A percentile compares a stretch with the other conserved stretches of the same genome.
Evolutionary conservation across 2,113 vertebrate species (phyloP).

Genomic region (Menura novaehollandiae): DNA sequence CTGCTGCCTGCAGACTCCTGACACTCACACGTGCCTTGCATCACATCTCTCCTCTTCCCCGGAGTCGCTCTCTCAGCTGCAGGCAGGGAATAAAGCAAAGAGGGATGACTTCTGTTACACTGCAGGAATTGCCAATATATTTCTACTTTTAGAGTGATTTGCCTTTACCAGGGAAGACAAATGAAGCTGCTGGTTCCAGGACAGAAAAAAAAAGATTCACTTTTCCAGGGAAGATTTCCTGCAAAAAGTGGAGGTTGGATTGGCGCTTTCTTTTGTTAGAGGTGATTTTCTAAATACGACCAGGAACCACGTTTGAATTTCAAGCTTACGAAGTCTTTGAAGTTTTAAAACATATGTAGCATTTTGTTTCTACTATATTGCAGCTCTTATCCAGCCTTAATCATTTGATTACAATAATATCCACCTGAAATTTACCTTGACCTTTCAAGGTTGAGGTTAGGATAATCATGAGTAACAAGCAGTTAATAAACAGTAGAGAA

Average conservation of each 20-base stretch:
- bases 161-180: not conserved
- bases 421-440: not conserved
- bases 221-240: not conserved
- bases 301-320: not conserved
- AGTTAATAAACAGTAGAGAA: not conserved
- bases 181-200: not conserved
- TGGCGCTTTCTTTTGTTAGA: not conserved
- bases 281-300: not conserved
- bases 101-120: not conserved
- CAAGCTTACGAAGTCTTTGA: not conserved
- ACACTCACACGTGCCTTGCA: accelerated
- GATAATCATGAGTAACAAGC: not conserved
- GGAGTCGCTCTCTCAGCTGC: accelerated
- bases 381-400: not conserved
- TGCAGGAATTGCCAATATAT: not conserved
- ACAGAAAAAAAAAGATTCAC: not conserved
- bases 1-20: not conserved
- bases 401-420: not conserved
- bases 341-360: not conserved
- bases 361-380: not conserved
- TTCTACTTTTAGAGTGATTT: not conserved
- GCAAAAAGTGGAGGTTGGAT: not conserved
- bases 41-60: not conserved
- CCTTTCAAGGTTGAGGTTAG: not conserved
- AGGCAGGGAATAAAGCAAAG: not conserved